Conservation (phyloP, 2,888 invertebrate species). For the Lasiommata megera region DNA sequence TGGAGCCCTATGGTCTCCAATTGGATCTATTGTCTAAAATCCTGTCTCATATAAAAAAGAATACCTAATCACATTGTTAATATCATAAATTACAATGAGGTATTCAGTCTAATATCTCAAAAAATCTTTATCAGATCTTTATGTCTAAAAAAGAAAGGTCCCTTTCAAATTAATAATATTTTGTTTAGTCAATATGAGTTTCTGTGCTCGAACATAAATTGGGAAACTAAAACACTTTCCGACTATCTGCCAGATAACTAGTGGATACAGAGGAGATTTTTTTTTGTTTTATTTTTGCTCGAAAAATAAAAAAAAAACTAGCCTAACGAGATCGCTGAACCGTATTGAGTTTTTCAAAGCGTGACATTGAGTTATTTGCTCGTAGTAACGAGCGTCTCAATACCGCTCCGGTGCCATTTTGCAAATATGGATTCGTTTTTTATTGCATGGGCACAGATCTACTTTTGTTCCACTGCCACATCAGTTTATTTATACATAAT, state of each 20-base stretch:
- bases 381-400: conserved; percentile 12
- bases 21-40: no score
- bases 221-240: background rate
- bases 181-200: background rate
- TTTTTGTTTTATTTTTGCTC: conserved; percentile 14
- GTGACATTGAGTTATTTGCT: conserved; percentile 22
- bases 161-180: no score
- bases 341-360: conserved; percentile 27
- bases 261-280: conserved; percentile 17
- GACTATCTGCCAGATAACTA: conserved; percentile 15
- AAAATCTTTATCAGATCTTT: no score
- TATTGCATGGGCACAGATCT: no score
- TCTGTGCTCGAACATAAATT: conserved; percentile 4
- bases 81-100: no score
- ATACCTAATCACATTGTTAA: no score
- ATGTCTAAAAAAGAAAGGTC: no score
- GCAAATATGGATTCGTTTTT: background rate
- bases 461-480: no score
- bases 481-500: no score
- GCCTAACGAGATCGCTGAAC: conserved; percentile 27
- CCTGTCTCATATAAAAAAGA: no score
- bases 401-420: conserved; percentile 1
- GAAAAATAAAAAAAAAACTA: conserved; percentile 24
- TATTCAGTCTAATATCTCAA: no score
- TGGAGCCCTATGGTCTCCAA: no score